Evolutionary conservation across 2,888 invertebrate species (phyloP), one percentile per base, ranked within the genome.

Genomic region (Hedya salicella): DNA sequence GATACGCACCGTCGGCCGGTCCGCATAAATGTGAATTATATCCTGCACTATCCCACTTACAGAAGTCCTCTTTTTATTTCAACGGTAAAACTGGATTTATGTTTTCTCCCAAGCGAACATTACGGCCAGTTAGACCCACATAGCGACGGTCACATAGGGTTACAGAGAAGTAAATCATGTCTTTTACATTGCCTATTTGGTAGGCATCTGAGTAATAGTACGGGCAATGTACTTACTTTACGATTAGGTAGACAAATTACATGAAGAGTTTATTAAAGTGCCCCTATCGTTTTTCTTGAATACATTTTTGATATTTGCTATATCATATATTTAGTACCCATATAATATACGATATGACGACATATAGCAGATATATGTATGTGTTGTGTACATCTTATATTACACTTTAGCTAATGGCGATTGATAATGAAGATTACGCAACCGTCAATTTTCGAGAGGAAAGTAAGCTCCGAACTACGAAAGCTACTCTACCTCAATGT

Each of bases 1-100:
- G 90, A 89, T 89, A 89, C 92, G 91, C 89, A 83, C 86, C 88
- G 88, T 79, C 83, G 89, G 79, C 80, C 85, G 82, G 80, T 88
- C 83, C 86, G 88, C 86, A 89, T 89, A 90, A 90, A 91, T 87
- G 88, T 89, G 89, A 91, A 86, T 89, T 90, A 89, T 91, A 86
- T 84, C 87, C 82, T 85, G 88, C 86, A 87, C 87, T 86, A 85
- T 87, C 87, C 86, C 80, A 86, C 89, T 88, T 86, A 87, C 84
- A 82, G 80, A 86, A 86, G 83, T 87, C 83, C 81, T 87, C 85
- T 85, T 89, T 86, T 89, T 88, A 86, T 89, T 87, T 88, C 84
- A 87, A 86, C 84, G 81, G 82, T 83, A 83, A 85, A 86, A 77
- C 82, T 79, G 82, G 82, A 86, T 86, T 88, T 85, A 88, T 85